These are phyloP conservation scores for Actinemys pallida DNA, from an alignment of 2,113 vertebrate genomes.

Conservation along the genomic window DNA sequence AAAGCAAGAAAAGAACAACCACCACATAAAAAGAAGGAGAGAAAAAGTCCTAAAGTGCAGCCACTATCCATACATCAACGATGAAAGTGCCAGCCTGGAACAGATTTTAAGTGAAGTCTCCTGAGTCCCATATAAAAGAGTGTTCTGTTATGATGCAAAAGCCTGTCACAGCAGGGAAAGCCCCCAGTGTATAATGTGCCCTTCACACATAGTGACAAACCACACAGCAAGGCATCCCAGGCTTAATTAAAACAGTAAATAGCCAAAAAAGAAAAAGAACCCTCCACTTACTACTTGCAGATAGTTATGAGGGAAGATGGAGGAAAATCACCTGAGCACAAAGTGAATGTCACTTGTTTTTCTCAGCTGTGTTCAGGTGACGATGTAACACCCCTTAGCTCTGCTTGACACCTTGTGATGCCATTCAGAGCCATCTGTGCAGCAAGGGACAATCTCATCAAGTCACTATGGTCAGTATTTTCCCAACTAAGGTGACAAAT, in stretches of 20 bases:
- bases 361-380: neutral
- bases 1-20: neutral
- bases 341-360: neutral
- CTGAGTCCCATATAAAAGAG: neutral
- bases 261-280: neutral
- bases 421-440: neutral
- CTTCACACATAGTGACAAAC: neutral
- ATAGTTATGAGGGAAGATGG: neutral
- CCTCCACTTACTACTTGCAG: neutral
- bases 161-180: neutral
- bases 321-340: neutral
- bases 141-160: neutral
- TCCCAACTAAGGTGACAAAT: neutral
- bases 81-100: neutral
- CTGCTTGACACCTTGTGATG: neutral
- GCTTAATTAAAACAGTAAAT: neutral
- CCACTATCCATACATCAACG: neutral
- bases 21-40: rapidly evolving
- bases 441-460: neutral
- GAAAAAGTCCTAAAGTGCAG: neutral
- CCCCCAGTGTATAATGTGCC: neutral
- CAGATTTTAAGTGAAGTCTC: neutral
- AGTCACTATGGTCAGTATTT: neutral
- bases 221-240: neutral
- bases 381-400: neutral